Evolutionary conservation across 1,140 invertebrate genomes (phyloP).

Genomic region (Drosophila takahashii): DNA sequence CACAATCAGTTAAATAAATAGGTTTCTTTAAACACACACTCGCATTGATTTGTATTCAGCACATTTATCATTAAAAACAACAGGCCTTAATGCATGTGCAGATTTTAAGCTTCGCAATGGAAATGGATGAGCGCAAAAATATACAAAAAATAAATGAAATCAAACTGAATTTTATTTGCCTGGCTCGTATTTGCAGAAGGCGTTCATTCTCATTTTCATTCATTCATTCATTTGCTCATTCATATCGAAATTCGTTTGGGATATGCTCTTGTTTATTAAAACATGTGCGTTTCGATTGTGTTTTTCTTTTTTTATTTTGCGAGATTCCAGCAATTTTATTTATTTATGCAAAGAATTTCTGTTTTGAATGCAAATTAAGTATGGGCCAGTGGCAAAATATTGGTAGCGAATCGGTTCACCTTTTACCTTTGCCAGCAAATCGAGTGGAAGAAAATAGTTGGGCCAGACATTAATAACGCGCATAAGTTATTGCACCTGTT

Average conservation of each 20-base stretch:
- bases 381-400: constrained; percentile 39
- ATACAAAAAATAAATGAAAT: constrained; percentile 51
- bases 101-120: constrained; percentile 24
- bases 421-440: constrained; percentile 20
- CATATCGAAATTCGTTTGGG: constrained; percentile 52
- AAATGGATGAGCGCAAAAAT: constrained; percentile 4
- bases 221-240: constrained; percentile 74
- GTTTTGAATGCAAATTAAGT: constrained; percentile 49
- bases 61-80: constrained; percentile 49
- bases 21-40: constrained; percentile 18
- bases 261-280: constrained; percentile 59
- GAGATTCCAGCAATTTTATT: constrained; percentile 48
- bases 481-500: constrained; percentile 46
- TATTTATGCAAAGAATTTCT: constrained; percentile 63
- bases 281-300: constrained; percentile 42
- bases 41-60: constrained; percentile 25
- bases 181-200: constrained; percentile 28
- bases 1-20: constrained; percentile 49
- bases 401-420: constrained; percentile 7
- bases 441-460: constrained; percentile 45
- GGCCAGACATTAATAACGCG: constrained; percentile 37
- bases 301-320: constrained; percentile 15
- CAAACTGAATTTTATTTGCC: constrained; percentile 25
- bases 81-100: constrained; percentile 34
- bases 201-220: constrained; percentile 47